phyloP scores from a whole-genome alignment of 2,888 invertebrate genomes.

The Mongoloraphidia duomilia region DNA sequence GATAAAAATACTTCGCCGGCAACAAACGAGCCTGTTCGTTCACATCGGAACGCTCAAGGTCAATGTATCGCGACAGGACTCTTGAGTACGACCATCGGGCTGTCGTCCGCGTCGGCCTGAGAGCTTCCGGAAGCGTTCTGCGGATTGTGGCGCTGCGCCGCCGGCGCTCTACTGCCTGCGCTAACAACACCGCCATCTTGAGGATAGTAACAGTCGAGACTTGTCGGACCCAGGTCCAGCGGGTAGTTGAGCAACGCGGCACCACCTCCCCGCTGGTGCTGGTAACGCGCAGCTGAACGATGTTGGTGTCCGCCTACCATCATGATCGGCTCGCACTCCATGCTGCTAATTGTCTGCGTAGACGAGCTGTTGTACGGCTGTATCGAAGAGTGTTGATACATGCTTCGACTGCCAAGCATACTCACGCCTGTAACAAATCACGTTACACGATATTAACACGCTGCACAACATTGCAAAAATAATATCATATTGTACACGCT shows the following conservation, averaged over 20 bases:
- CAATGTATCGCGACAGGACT: slow-evolving; percentile 86
- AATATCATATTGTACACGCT: too few species aligned
- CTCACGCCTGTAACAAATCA: slow-evolving; percentile 28
- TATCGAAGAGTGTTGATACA: slow-evolving; percentile 19
- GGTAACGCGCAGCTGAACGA: slow-evolving; percentile 14
- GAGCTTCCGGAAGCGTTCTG: slow-evolving; percentile 23
- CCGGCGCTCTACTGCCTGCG: slow-evolving; percentile 18
- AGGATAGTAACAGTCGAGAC: slow-evolving; percentile 27
- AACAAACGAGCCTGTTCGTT: too few species aligned
- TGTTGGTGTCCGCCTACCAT: slow-evolving; percentile 16
- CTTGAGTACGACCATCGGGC: slow-evolving; percentile 81
- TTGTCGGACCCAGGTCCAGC: slow-evolving; percentile 28
- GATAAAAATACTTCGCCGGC: too few species aligned
- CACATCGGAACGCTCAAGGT: slow-evolving; percentile 12
- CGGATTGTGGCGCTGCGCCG: slow-evolving; percentile 25
- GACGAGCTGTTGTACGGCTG: slow-evolving; percentile 19
- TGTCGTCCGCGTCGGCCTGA: slow-evolving; percentile 46
- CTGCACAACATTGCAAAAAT: too few species aligned
- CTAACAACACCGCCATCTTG: slow-evolving; percentile 26
- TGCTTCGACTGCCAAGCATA: slow-evolving; percentile 28
- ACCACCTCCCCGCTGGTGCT: slow-evolving; percentile 20
- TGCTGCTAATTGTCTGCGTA: slow-evolving; percentile 33
- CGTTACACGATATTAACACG: too few species aligned
- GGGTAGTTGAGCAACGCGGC: slow-evolving; percentile 31
- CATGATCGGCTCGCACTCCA: slow-evolving; percentile 61